Conservation (phyloP, 2,797 vertebrate species). For the Rhabdomys pumilio region DNA sequence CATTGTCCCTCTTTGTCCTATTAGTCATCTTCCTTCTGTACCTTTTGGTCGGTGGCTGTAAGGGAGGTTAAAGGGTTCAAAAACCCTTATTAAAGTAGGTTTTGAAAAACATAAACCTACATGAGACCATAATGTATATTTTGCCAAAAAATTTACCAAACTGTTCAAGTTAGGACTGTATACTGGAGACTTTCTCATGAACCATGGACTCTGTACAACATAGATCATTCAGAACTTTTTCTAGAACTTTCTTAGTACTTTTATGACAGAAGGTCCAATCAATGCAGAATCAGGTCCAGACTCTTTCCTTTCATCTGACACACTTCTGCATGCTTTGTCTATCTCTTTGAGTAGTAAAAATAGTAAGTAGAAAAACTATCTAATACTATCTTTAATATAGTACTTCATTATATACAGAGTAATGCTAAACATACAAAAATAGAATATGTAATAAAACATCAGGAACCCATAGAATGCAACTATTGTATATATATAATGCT, state of each 20-base stretch:
- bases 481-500: not conserved
- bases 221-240: slow-evolving; percentile 42
- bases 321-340: slow-evolving; percentile 40
- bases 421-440: slow-evolving; percentile 56
- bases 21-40: not conserved
- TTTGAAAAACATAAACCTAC: not conserved
- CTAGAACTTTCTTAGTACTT: slow-evolving; percentile 40
- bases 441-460: slow-evolving; percentile 28
- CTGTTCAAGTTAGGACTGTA: not conserved
- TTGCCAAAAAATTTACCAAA: slow-evolving; percentile 28
- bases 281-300: slow-evolving; percentile 44
- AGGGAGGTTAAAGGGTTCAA: not conserved
- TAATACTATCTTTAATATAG: slow-evolving; percentile 35
- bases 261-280: not conserved
- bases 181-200: slow-evolving; percentile 25
- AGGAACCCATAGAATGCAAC: slow-evolving; percentile 40
- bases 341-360: slow-evolving; percentile 51
- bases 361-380: slow-evolving; percentile 53
- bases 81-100: not conserved
- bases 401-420: slow-evolving; percentile 46
- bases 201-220: not conserved
- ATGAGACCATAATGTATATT: not conserved
- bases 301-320: slow-evolving; percentile 42
- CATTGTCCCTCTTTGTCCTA: not conserved
- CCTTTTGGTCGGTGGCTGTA: not conserved